Base-by-base conservation (phyloP, 2,888 invertebrate species). In the Epistrophe eligans region DNA sequence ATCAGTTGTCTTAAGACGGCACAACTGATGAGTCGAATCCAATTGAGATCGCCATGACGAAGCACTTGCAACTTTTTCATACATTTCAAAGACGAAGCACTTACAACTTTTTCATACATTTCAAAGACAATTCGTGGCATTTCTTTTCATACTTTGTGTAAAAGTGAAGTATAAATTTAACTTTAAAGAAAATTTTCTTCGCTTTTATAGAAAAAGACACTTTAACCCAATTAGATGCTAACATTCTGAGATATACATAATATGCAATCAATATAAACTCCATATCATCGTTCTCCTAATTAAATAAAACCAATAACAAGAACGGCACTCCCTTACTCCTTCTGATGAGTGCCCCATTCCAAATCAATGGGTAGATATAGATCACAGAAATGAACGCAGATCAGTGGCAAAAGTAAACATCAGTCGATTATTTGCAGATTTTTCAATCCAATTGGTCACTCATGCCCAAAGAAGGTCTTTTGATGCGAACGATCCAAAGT, bases 381-480 rank as follows among this genome's bases (percentile, higher is more conserved):
- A 67, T 73, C 67, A 24, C 32, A 64, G 13, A 24, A 71, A 71
- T 35, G 45, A 79, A 70, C 58, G 57, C 57, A 55, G 55, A 70
- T 70, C 38, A 50, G n/a, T 40, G 15, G 15, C 80, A 76, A 50
- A 11, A 48, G 32, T 48, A 66, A 35, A 43, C 19, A 55, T 74
- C 74, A 71, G 60, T 62, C 83, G 71, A 71, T 58, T 79, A 79
- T 79, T 82, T 82, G 74, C 66, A 67, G 73, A 85, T 81, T 81
- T 81, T 84, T 10, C 77, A 79, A 77, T 81, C 79, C 87, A 79
- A 79, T 83, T 83, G 81, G 77, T 88, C 74, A 77, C 70, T 80
- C 79, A 77, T 77, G 84, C 45, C 88, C 84, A 84, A 85, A 84
- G 70, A 88, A 50, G 88, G 88, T 43, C 17, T 83, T 40, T 57